phyloP scores from a whole-genome alignment of 2,113 vertebrate species.

The Albula glossodonta region DNA sequence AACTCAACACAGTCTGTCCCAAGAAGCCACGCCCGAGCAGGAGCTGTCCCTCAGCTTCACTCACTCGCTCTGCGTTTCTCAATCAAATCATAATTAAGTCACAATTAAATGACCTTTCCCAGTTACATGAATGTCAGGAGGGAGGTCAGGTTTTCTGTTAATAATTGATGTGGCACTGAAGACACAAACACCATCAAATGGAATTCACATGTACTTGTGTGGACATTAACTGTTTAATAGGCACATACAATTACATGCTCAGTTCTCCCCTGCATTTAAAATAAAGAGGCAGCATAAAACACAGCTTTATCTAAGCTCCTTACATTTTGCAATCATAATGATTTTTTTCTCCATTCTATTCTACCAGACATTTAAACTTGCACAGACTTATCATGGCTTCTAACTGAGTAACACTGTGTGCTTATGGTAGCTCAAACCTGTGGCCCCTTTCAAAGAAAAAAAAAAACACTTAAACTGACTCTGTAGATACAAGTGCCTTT shows the following conservation, averaged over 20 bases:
- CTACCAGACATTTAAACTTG: not conserved
- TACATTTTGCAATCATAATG: not conserved
- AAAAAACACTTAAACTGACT: too few species aligned
- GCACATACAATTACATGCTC: constrained; percentile 22
- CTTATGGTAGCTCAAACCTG: not conserved
- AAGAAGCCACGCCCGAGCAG: not conserved
- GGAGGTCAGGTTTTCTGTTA: constrained; percentile 34
- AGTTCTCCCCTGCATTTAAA: constrained; percentile 22
- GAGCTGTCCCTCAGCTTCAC: constrained; percentile 5
- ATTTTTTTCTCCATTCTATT: not conserved
- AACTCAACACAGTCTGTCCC: not conserved
- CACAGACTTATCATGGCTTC: not conserved
- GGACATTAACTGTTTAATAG: constrained; percentile 30
- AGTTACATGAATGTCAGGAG: constrained; percentile 34
- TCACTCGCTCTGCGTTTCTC: constrained; percentile 20
- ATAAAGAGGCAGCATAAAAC: constrained; percentile 12
- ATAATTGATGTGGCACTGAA: constrained; percentile 39
- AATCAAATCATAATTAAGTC: constrained; percentile 44
- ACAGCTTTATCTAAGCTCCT: not conserved
- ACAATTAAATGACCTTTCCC: constrained; percentile 40
- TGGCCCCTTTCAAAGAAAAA: too few species aligned
- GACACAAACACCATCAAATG: constrained; percentile 17
- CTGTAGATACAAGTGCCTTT: too few species aligned
- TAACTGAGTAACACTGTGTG: not conserved
- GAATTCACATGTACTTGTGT: constrained; percentile 32